Conservation (phyloP, 2,113 vertebrate species). For the Cyprinodon brontotheroides region DNA sequence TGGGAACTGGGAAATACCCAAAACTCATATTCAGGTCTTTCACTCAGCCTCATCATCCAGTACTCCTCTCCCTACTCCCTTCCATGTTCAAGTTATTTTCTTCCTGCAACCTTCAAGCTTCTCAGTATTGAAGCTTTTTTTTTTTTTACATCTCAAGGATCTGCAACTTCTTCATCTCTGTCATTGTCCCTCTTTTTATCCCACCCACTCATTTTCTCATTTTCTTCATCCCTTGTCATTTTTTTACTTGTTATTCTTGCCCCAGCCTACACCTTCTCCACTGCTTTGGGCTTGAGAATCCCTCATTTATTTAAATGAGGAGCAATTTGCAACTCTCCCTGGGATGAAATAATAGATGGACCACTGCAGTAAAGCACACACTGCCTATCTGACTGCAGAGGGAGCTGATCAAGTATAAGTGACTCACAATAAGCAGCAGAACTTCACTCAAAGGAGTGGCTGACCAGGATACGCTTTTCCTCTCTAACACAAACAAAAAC, state of each 20-base stretch:
- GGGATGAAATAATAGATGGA: conserved; percentile 34
- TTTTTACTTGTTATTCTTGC: background rate
- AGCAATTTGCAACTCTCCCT: conserved; percentile 39
- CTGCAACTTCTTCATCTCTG: background rate
- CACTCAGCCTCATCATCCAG: conserved; percentile 25
- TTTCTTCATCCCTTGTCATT: conserved; percentile 1
- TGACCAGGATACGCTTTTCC: background rate
- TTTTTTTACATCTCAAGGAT: conserved; percentile 9
- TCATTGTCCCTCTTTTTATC: background rate
- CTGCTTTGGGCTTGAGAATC: conserved; percentile 23
- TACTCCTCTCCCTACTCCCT: conserved; percentile 8
- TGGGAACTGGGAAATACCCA: conserved; percentile 80
- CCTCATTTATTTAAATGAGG: conserved; percentile 49
- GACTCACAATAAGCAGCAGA: conserved; percentile 1
- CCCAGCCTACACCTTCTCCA: background rate
- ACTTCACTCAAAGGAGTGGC: background rate
- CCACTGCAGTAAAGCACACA: conserved; percentile 21
- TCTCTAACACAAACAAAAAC: background rate
- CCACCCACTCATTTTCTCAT: background rate
- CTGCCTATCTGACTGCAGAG: conserved; percentile 25
- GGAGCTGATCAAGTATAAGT: conserved; percentile 13
- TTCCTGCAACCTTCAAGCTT: conserved; percentile 13
- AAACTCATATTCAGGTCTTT: conserved; percentile 51
- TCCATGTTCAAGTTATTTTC: background rate
- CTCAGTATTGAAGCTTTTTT: conserved; percentile 39